Percentiles rank a stretch among this genome's conserved stretches.
Conservation (phyloP, 2,113 vertebrate genomes). For the Sceloporus undulatus region DNA sequence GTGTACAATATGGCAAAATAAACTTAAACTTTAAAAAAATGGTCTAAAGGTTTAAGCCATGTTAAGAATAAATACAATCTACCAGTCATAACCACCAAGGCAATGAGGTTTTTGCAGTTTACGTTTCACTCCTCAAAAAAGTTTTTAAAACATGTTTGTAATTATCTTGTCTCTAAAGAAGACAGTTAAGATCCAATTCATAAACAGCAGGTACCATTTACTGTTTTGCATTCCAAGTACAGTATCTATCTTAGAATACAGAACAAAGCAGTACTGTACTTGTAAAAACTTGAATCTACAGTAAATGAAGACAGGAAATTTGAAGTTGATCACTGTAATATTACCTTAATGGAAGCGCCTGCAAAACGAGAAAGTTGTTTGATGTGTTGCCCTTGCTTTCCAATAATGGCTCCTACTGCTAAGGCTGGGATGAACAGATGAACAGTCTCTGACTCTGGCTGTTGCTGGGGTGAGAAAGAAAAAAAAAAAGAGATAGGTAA, state of each 20-base stretch:
- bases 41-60: conserved; percentile 35
- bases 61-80: conserved; percentile 52
- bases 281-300: conserved; percentile 65
- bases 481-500: conserved; percentile 56
- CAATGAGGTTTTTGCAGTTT: conserved; percentile 61
- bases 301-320: conserved; percentile 45
- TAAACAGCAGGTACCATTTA: conserved; percentile 69
- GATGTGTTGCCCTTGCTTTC: conserved; percentile 99
- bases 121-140: conserved; percentile 71
- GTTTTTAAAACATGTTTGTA: conserved; percentile 70
- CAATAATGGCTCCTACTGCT: conserved; percentile 97
- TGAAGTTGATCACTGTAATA: conserved; percentile 54
- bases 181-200: conserved; percentile 71
- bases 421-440: conserved; percentile 97
- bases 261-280: conserved; percentile 17
- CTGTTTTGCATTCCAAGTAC: conserved; percentile 55
- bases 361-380: conserved; percentile 98
- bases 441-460: conserved; percentile 94
- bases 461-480: conserved; percentile 79
- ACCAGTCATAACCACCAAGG: conserved; percentile 63
- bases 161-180: conserved; percentile 72
- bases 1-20: conserved; percentile 50
- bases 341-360: conserved; percentile 97
- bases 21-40: conserved; percentile 43
- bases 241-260: conserved; percentile 32